Percentiles rank a stretch among this genome's conserved stretches.
phyloP scores from a whole-genome alignment of 2,113 vertebrate species.

The Gila orcuttii region DNA sequence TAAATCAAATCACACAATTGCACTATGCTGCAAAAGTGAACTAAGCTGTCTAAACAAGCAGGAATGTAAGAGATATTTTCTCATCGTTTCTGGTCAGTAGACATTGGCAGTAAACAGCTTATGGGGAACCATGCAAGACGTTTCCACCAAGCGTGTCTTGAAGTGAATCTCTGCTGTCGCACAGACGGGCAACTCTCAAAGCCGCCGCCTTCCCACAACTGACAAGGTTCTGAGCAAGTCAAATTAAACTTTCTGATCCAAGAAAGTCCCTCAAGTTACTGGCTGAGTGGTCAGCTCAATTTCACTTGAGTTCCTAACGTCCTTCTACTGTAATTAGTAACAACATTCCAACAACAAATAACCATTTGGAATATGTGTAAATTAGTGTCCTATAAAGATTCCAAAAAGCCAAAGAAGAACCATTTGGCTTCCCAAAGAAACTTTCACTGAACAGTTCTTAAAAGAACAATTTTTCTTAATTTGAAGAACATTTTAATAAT shows the following conservation, averaged over 20 bases:
- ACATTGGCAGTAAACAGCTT: conserved; percentile 1
- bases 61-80: not conserved
- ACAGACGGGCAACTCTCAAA: conserved; percentile 19
- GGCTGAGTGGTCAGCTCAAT: not conserved
- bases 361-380: not conserved
- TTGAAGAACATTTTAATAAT: not conserved
- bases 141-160: not conserved
- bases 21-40: not conserved
- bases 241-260: conserved; percentile 4
- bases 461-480: not conserved
- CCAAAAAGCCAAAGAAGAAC: not conserved
- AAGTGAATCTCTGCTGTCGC: not conserved
- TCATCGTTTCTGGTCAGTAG: not conserved
- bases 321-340: not conserved
- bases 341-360: not conserved
- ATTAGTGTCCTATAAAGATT: not conserved
- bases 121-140: conserved; percentile 9
- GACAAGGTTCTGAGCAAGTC: not conserved
- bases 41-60: not conserved
- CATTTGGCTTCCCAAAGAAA: not conserved
- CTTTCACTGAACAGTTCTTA: not conserved
- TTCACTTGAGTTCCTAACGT: not conserved
- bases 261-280: not conserved
- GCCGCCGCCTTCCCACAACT: not conserved
- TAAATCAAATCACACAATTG: not conserved